These are phyloP conservation scores for Drosophila albomicans DNA, from an alignment of 1,140 invertebrate species.

Conservation along the genomic window DNA sequence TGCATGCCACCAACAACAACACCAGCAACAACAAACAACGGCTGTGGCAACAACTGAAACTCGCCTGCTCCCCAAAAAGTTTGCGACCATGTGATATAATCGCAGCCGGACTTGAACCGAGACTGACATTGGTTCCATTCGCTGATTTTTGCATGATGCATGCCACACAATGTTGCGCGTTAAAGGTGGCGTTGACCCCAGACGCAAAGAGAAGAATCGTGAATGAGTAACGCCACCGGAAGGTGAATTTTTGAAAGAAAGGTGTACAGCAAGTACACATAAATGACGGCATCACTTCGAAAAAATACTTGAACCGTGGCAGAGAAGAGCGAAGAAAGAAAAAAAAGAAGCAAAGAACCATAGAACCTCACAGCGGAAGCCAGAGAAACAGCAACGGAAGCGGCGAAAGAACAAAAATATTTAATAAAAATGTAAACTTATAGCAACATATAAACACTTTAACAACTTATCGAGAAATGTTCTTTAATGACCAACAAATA, in stretches of 20 bases:
- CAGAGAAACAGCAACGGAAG: conserved; percentile 27
- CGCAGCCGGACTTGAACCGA: conserved; percentile 55
- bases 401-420: conserved; percentile 40
- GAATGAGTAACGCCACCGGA: conserved; percentile 47
- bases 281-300: conserved; percentile 40
- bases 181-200: conserved; percentile 44
- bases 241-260: conserved; percentile 50
- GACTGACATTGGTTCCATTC: conserved; percentile 69
- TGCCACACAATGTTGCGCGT: conserved; percentile 33
- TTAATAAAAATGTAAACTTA: conserved; percentile 15
- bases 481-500: not conserved
- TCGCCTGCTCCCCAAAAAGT: conserved; percentile 13
- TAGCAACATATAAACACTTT: conserved; percentile 9
- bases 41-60: conserved; percentile 5
- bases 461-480: conserved; percentile 19
- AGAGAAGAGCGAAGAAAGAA: conserved; percentile 16
- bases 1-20: conserved; percentile 39
- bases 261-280: conserved; percentile 41
- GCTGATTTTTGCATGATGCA: conserved; percentile 66
- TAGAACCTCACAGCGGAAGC: conserved; percentile 1
- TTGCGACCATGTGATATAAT: conserved; percentile 57
- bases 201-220: conserved; percentile 26
- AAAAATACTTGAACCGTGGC: conserved; percentile 32
- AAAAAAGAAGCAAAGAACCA: conserved; percentile 8
- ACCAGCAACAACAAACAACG: not conserved